Evolutionary conservation across 2,888 invertebrate species (phyloP).

Genomic region (Mythimna impura): DNA sequence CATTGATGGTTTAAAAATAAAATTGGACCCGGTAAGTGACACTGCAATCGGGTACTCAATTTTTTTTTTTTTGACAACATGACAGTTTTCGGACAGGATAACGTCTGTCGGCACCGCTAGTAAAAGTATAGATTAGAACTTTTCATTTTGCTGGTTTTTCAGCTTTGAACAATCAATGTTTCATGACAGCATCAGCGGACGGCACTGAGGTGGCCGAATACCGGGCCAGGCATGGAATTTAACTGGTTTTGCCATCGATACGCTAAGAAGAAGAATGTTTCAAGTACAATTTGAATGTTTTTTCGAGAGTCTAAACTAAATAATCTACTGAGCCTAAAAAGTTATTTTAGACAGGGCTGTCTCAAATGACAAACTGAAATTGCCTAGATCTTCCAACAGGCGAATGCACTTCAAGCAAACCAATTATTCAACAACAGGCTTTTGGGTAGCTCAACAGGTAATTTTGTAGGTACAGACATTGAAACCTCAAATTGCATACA

Average conservation of each 20-base stretch:
- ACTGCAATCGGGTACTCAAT: no score
- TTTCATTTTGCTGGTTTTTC: background rate
- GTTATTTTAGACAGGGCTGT: background rate
- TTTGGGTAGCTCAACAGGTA: background rate
- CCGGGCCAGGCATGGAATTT: no score
- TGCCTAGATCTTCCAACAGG: background rate
- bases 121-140: background rate
- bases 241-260: no score
- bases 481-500: background rate
- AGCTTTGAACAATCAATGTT: background rate
- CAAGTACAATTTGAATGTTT: background rate
- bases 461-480: background rate
- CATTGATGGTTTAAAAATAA: no score
- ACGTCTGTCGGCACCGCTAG: no score
- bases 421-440: background rate
- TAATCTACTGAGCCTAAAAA: background rate
- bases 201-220: no score
- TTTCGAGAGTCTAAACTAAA: no score
- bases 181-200: background rate
- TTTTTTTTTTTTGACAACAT: no score
- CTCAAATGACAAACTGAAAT: background rate
- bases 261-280: no score
- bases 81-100: no score
- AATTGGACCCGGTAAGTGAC: no score
- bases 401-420: conserved; percentile 6